Evolutionary conservation across 2,797 vertebrate species (phyloP).

Genomic region (Antennarius maculatus): DNA sequence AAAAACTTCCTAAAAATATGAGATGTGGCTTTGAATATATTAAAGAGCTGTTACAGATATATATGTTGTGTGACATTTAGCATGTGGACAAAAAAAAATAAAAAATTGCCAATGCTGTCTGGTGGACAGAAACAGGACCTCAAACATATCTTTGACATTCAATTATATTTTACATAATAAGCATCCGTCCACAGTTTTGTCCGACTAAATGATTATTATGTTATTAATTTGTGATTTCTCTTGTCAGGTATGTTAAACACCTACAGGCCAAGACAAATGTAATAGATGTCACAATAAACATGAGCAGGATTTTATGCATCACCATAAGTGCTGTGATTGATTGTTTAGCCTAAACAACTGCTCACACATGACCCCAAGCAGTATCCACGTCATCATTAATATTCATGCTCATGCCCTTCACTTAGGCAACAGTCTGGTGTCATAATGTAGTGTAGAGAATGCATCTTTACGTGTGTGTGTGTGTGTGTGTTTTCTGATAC

Average conservation of each 20-base stretch:
- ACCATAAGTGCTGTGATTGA: neutral
- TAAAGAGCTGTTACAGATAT: neutral
- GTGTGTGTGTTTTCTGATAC: neutral
- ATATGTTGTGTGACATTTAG: neutral
- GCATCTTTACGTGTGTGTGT: neutral
- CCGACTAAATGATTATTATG: too few species aligned
- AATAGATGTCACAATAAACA: slow-evolving; percentile 5
- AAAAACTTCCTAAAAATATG: neutral
- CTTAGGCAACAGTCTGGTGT: neutral
- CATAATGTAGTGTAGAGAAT: neutral
- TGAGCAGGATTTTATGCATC: slow-evolving; percentile 9
- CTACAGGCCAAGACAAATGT: neutral
- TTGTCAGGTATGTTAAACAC: neutral
- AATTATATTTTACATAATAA: too few species aligned
- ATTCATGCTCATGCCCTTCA: slow-evolving; percentile 7
- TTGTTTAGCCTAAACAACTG: slow-evolving; percentile 10
- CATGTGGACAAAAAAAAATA: neutral
- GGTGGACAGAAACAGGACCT: too few species aligned
- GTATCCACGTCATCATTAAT: slow-evolving; percentile 5
- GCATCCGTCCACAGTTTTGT: too few species aligned
- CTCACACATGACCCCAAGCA: slow-evolving; percentile 14
- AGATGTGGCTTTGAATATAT: neutral
- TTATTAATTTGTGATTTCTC: too few species aligned
- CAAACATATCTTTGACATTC: too few species aligned
- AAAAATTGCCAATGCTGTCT: neutral